Evolutionary conservation across 2,888 invertebrate genomes (phyloP), one percentile per base, ranked within the genome.

Genomic region (Calephelis perditalis): DNA sequence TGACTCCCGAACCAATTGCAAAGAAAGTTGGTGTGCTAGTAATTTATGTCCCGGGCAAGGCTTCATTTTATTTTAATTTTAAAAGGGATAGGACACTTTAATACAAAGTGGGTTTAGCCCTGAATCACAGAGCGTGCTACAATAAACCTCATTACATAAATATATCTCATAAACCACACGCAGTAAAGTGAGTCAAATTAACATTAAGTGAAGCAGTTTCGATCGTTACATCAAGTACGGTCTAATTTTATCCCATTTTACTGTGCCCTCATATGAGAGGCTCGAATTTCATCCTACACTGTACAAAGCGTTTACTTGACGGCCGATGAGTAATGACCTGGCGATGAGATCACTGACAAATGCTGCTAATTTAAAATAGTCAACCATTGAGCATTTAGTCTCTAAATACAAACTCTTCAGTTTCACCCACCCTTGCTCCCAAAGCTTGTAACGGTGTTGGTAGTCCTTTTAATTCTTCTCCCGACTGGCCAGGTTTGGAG

Each of bases 311-410:
- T 65, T 71, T 69, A 71, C 69, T 71, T 71, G 77, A 75, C 77
- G 68, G 69, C 75, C 76, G 79, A 82, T 87, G 86, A 87, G 76
- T 86, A 87, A 87, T 83, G 82, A 72, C 70, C 63, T 74, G 80
- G 10, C 36, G 54, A 82, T 87, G 87, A 87, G 85, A 82, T 87
- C 87, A 88, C 78, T 79, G 79, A 77, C 77, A 79, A 80, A 80
- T 78, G 73, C 76, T 74, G 78, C 81, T 85, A 86, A 87, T 86
- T 86, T 73, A 70, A 73, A 76, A 68, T 67, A 71, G 72, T 74
- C 72, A 67, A 65, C 74, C 74, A 71, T 76, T 52, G 45, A 55
- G 9, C 49, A 52, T 52, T 52, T 52, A 35, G 26, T 52, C 7
- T 52, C 26, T 26, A 35, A 6, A 40, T 40, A 40, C 26, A 26